Percentiles rank a stretch among this genome's conserved stretches.
These are phyloP conservation scores for Todus mexicanus DNA, from an alignment of 2,797 vertebrate genomes.

Conservation along the genomic window DNA sequence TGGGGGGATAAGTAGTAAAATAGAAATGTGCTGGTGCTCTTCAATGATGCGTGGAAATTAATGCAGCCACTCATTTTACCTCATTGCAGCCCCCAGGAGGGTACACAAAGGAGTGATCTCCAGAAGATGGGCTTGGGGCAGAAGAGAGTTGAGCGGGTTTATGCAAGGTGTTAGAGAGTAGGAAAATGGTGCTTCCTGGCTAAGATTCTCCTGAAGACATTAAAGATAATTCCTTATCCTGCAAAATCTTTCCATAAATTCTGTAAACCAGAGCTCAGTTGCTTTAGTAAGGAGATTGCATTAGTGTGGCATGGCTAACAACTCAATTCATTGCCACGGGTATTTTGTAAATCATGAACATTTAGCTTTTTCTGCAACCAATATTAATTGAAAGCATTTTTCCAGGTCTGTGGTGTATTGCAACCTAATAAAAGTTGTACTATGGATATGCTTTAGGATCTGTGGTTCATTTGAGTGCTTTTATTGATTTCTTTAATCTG, in stretches of 20 bases:
- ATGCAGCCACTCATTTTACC: background rate
- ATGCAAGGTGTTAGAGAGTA: background rate
- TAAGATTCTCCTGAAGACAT: background rate
- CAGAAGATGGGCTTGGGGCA: background rate
- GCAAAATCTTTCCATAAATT: background rate
- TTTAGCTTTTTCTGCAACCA: background rate
- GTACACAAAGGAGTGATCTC: background rate
- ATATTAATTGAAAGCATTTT: background rate
- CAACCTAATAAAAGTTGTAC: background rate
- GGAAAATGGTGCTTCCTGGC: background rate
- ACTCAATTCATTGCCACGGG: background rate
- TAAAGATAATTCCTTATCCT: background rate
- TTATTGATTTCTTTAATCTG: constrained; percentile 39
- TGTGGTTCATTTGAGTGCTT: background rate
- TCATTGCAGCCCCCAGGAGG: background rate
- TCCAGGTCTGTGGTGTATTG: background rate
- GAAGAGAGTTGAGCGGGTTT: background rate
- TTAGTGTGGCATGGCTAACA: background rate
- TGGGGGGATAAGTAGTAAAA: background rate
- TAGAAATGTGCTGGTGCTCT: background rate
- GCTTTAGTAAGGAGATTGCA: background rate
- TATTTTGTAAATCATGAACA: background rate
- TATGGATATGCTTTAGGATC: background rate
- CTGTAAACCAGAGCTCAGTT: background rate
- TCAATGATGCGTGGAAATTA: background rate